Base-by-base conservation (phyloP, 2,888 invertebrate genomes). In the Caradrina clavipalpis region DNA sequence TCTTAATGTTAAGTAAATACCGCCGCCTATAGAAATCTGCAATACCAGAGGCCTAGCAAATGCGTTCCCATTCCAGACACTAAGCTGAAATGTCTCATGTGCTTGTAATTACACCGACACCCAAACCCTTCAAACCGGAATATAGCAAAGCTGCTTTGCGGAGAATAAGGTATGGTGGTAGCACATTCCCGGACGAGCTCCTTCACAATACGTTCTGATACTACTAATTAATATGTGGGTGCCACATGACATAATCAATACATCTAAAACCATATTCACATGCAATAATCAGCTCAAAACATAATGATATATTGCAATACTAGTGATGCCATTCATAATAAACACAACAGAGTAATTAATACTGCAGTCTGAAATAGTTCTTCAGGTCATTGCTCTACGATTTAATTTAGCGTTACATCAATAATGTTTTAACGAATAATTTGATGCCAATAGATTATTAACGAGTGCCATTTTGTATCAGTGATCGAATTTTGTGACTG, bases 331-430 rank as follows among this genome's bases (percentile, higher is more conserved):
- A 71, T 71, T 58, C 55, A 78, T 19, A 66, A 65, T 63, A 57
- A 72, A 84, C 78, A 69, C 66, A 80, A 79, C 70, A 77, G 70
- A 67, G 65, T 82, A 86, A 89, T 89, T 87, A 87, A 89, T 88
- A 84, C 72, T n/a, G 64, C 67, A 77, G 71, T 76, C 82, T 69
- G 47, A 85, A 88, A 88, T 88, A 87, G 83, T 69, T 67, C 69
- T 67, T 60, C 71, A 79, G 88, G 84, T 83, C 87, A 81, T 56
- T 82, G 88, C 74, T 76, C 87, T 77, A 69, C 63, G 59, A 66
- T 73, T 76, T 62, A 69, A 66, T 65, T 39, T 63, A 69, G 56
- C 42, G 63, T 54, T 65, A 8, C 68, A 61, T 63, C 53, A 78
- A 66, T 62, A 47, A 60, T 58, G 47, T 69, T 76, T 62, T 60